These are phyloP conservation scores for Paraescarpia echinospica DNA, from an alignment of 1,140 invertebrate species.

Conservation along the genomic window DNA sequence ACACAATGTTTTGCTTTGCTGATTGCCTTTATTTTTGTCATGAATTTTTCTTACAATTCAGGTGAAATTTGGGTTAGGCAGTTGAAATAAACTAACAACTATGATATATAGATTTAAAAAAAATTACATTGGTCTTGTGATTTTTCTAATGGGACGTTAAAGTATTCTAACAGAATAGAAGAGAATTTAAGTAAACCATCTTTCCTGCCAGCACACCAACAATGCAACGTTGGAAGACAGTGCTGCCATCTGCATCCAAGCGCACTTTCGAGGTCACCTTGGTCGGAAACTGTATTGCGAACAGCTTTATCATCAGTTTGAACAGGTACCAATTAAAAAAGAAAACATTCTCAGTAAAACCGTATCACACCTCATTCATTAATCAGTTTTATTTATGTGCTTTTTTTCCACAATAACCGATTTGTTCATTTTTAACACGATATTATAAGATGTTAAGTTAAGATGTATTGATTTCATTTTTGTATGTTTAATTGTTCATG, in stretches of 20 bases:
- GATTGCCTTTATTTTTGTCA: background rate
- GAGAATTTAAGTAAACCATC: background rate
- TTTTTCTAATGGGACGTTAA: background rate
- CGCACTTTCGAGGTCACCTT: constrained; percentile 34
- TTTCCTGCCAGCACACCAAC: background rate
- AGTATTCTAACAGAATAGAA: background rate
- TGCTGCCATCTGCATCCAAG: constrained; percentile 36
- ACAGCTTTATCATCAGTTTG: constrained; percentile 35
- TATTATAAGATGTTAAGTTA: background rate
- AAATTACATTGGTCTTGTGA: background rate
- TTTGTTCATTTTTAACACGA: background rate
- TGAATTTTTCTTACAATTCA: background rate
- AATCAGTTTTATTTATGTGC: background rate
- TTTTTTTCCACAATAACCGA: background rate
- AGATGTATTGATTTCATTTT: background rate
- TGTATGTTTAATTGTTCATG: background rate
- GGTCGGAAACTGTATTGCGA: constrained; percentile 35
- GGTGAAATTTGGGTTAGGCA: background rate
- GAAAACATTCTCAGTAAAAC: background rate
- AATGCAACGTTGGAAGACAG: constrained; percentile 19
- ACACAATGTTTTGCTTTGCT: no score
- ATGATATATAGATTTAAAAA: background rate
- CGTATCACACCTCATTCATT: background rate
- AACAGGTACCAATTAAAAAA: constrained; percentile 30
- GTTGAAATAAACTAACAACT: background rate